phyloP scores from a whole-genome alignment of 2,797 vertebrate genomes.

The Babyrousa celebensis region DNA sequence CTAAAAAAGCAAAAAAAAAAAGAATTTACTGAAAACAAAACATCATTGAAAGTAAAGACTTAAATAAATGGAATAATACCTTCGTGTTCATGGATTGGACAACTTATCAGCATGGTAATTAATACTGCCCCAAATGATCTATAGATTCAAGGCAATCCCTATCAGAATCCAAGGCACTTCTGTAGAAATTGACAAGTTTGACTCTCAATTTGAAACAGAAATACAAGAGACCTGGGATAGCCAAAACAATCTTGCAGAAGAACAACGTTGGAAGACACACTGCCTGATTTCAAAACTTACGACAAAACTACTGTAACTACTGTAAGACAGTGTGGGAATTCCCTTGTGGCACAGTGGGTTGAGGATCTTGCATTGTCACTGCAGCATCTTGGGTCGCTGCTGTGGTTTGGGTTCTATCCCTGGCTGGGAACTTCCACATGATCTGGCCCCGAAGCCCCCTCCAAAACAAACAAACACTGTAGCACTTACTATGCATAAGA shows the following conservation, averaged over 20 bases:
- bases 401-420: no score
- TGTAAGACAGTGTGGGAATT: background rate
- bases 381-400: no score
- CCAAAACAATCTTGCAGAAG: background rate
- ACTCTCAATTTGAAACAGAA: slow-evolving; percentile 37
- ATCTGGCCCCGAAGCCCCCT: no score
- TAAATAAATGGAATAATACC: background rate
- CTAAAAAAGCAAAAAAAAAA: no score
- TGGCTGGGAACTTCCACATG: no score
- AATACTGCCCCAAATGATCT: background rate
- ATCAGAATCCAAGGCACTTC: background rate
- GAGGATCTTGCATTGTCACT: no score
- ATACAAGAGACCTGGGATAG: background rate
- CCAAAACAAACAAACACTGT: no score
- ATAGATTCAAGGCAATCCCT: background rate
- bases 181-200: background rate
- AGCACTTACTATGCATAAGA: background rate
- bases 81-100: background rate
- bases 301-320: background rate
- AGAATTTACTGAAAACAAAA: slow-evolving; percentile 9
- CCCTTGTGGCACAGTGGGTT: no score
- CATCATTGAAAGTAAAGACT: background rate
- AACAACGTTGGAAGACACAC: background rate
- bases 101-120: slow-evolving; percentile 21
- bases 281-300: background rate